phyloP scores from a whole-genome alignment of 2,888 invertebrate genomes.

The Myopa tessellatipennis region DNA sequence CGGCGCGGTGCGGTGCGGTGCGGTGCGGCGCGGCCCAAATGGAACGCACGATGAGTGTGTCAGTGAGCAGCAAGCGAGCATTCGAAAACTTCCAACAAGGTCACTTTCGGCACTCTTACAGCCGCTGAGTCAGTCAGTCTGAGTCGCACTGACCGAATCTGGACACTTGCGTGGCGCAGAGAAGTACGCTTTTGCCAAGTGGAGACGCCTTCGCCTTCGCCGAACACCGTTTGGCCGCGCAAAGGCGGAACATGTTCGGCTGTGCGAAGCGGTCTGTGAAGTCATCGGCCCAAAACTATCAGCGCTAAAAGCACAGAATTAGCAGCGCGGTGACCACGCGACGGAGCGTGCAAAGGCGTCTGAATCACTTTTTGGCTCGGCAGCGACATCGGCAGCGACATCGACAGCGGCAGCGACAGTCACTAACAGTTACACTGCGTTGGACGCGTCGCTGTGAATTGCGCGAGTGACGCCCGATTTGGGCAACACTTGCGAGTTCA shows the following conservation, averaged over 20 bases:
- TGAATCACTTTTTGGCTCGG: slow-evolving; percentile 25
- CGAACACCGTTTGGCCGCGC: neutral
- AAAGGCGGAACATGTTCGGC: neutral
- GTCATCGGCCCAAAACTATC: slow-evolving; percentile 33
- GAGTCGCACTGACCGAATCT: slow-evolving; percentile 16
- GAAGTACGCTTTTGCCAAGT: neutral
- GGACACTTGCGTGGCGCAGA: neutral
- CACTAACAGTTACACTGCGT: slow-evolving; percentile 19
- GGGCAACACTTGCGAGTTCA: slow-evolving; percentile 18
- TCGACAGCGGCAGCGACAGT: neutral
- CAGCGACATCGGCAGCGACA: slow-evolving; percentile 24
- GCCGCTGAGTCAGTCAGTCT: neutral
- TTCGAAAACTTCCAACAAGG: slow-evolving; percentile 34
- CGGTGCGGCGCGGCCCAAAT: slow-evolving; percentile 8
- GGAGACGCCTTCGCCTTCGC: slow-evolving; percentile 30
- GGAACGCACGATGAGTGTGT: neutral
- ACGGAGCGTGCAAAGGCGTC: slow-evolving; percentile 33
- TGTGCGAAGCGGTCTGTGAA: slow-evolving; percentile 30
- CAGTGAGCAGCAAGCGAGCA: neutral
- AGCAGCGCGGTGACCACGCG: slow-evolving; percentile 41
- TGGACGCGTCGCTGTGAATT: slow-evolving; percentile 17
- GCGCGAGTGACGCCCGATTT: slow-evolving; percentile 7
- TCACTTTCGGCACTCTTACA: neutral
- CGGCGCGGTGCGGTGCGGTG: slow-evolving; percentile 13
- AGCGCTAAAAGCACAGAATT: slow-evolving; percentile 47